Conservation (phyloP, 2,113 vertebrate species). For the Progne subis region DNA sequence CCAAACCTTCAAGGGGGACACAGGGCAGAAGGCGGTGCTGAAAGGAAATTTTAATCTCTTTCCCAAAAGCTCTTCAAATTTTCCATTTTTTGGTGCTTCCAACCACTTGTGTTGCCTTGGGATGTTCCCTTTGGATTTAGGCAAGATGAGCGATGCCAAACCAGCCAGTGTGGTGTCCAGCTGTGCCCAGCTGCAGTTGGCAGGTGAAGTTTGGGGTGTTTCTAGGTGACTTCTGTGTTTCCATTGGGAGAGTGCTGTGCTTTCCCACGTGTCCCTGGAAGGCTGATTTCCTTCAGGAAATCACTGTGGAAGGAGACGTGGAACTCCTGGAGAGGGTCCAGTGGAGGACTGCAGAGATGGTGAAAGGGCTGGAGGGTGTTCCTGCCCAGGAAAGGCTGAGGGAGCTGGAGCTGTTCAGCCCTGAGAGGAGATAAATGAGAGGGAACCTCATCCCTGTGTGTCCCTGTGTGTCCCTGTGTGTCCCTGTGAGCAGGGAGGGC, state of each 20-base stretch:
- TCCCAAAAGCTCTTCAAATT: neutral
- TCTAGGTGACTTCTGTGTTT: neutral
- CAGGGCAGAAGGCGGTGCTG: neutral
- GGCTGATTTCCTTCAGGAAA: neutral
- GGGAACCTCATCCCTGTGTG: fast-evolving
- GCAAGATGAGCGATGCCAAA: neutral
- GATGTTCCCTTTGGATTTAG: neutral
- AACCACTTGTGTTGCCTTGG: neutral
- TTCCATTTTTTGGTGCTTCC: neutral
- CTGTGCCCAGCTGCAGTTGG: neutral
- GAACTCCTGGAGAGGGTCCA: neutral
- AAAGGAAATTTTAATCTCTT: neutral
- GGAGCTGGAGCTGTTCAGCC: neutral
- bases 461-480: neutral
- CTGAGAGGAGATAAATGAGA: neutral
- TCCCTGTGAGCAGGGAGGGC: neutral
- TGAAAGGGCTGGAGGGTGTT: neutral
- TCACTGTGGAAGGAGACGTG: neutral
- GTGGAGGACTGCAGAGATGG: neutral
- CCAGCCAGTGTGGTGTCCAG: neutral
- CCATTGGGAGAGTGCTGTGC: neutral
- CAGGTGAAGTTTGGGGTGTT: neutral
- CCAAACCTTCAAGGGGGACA: neutral
- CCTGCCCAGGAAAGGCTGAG: neutral
- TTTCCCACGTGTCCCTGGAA: neutral